phyloP scores from a whole-genome alignment of 2,888 invertebrate genomes.

The Meiosimyza platycephala region DNA sequence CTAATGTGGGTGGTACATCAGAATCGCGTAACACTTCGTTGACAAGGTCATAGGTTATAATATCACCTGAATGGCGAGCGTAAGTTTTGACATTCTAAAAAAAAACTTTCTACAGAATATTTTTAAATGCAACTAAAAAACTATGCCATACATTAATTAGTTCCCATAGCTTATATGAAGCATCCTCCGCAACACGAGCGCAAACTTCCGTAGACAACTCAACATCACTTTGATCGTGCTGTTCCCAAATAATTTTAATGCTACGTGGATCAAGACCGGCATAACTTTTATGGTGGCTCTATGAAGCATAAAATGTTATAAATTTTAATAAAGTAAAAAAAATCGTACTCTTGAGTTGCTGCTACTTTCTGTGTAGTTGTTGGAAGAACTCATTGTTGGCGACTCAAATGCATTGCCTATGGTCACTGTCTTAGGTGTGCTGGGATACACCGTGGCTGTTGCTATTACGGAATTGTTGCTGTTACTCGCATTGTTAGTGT shows the following conservation, averaged over 20 bases:
- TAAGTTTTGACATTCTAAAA: slow-evolving; percentile 65
- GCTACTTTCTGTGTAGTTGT: slow-evolving; percentile 44
- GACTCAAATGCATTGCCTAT: slow-evolving; percentile 45
- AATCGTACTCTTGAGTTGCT: slow-evolving; percentile 44
- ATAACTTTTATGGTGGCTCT: slow-evolving; percentile 60
- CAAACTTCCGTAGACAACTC: slow-evolving; percentile 63
- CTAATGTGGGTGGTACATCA: slow-evolving; percentile 64
- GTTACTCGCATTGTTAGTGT: slow-evolving; percentile 40
- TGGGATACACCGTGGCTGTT: slow-evolving; percentile 51
- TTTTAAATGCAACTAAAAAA: neutral
- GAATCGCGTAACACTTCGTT: slow-evolving; percentile 66
- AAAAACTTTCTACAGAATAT: neutral
- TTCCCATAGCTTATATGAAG: slow-evolving; percentile 66
- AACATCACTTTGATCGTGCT: slow-evolving; percentile 64
- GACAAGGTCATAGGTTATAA: slow-evolving; percentile 63
- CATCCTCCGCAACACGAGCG: slow-evolving; percentile 64
- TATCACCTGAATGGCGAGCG: slow-evolving; percentile 64
- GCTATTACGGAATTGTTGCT: slow-evolving; percentile 42
- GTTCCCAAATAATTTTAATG: slow-evolving; percentile 67
- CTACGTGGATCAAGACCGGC: slow-evolving; percentile 62
- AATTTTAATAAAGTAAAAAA: neutral
- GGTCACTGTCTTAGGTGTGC: slow-evolving; percentile 52
- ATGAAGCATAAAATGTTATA: slow-evolving; percentile 21
- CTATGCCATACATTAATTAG: slow-evolving; percentile 60
- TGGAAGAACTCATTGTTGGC: slow-evolving; percentile 30